phyloP scores from a whole-genome alignment of 53 echinoderm and acorn worm species.

The Echinometra lucunter region DNA sequence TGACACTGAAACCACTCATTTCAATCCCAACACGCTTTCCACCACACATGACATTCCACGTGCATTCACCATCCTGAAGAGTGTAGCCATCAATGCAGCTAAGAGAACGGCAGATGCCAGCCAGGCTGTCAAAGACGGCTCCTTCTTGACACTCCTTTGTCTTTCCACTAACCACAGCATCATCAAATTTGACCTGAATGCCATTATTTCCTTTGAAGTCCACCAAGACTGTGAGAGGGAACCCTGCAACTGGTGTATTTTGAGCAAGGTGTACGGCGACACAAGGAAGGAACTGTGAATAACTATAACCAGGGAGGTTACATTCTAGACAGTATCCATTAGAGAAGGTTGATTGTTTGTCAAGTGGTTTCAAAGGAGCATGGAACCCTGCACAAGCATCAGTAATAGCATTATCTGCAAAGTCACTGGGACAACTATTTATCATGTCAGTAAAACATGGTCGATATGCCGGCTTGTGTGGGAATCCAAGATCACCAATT shows the following conservation, averaged over 20 bases:
- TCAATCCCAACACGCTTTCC: background rate
- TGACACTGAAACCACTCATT: background rate
- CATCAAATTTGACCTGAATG: background rate
- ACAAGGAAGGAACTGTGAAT: slow-evolving; percentile 13
- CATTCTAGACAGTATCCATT: slow-evolving; percentile 54
- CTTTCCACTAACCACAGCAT: background rate
- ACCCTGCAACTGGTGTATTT: background rate
- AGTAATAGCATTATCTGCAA: background rate
- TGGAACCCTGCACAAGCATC: slow-evolving; percentile 15
- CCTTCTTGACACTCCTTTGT: slow-evolving; percentile 8
- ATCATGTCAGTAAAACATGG: background rate
- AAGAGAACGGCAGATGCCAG: background rate
- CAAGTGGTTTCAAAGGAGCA: background rate
- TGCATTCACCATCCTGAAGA: slow-evolving; percentile 4
- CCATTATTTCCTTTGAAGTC: slow-evolving; percentile 26
- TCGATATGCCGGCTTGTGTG: background rate
- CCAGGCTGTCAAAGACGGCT: slow-evolving; percentile 35
- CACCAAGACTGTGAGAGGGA: slow-evolving; percentile 46
- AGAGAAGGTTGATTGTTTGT: background rate
- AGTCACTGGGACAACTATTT: background rate
- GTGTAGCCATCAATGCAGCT: background rate
- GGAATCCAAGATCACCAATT: background rate
- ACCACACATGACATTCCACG: slow-evolving; percentile 4
- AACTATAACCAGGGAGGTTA: background rate
- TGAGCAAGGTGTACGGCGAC: accelerated